Conservation (phyloP, 1,140 invertebrate species). For the Palaemon carinicauda region DNA sequence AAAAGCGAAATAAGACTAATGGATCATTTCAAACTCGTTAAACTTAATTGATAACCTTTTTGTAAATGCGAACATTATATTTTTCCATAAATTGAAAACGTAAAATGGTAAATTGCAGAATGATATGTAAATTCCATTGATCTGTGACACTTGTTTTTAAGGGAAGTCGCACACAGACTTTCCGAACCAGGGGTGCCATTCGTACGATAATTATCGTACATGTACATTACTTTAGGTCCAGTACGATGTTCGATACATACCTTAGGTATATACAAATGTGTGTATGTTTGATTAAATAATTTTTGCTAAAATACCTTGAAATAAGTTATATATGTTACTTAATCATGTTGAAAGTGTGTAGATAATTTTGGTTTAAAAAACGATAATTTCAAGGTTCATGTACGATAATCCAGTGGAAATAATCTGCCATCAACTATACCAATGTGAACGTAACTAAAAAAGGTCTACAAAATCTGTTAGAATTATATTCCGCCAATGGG, state of each 20-base stretch:
- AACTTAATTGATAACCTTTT: neutral
- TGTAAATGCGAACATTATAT: neutral
- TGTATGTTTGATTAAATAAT: no score
- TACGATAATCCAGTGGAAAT: no score
- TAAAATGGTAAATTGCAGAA: neutral
- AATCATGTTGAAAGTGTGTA: no score
- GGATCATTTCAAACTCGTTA: neutral
- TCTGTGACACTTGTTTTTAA: neutral
- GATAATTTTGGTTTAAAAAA: no score
- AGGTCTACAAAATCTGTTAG: neutral
- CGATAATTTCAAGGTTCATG: no score
- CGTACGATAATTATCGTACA: no score
- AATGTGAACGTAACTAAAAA: constrained; percentile 14
- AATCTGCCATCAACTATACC: constrained; percentile 40
- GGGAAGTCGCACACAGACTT: neutral
- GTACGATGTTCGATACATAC: no score
- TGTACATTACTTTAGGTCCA: no score
- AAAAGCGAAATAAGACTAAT: neutral
- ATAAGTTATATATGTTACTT: no score
- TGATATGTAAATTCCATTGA: neutral
- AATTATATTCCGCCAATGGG: neutral
- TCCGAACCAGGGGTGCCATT: constrained; percentile 5
- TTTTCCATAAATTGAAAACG: neutral
- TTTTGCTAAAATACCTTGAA: no score
- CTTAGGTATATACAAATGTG: no score